Base-by-base conservation (phyloP, 2,113 vertebrate genomes). In the Sarotherodon lohbergeri region DNA sequence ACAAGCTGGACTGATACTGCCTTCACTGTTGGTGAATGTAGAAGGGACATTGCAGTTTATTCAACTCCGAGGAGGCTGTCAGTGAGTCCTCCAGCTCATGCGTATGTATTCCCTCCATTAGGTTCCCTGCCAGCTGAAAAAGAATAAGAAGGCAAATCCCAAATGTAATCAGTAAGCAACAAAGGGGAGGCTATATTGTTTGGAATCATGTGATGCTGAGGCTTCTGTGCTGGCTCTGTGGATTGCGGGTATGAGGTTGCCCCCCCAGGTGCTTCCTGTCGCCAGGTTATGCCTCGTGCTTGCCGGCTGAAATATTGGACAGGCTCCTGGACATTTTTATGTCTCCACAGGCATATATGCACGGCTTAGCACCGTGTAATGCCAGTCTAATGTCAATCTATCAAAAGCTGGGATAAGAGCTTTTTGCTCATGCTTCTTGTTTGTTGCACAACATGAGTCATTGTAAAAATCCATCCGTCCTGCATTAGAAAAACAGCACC, bases 361-460 rank as follows among this genome's bases (percentile, higher is more conserved):
- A 91, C 87, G 86, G 87, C 81, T 93, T 90, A 91, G 91, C 54
- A 90, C 83, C 55, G 63, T 91, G 85, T 92, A 92, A 94, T 94
- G 90, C 88, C 82, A 91, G 90, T 85, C 78, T 85, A 85, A 76
- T 76, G 78, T 88, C 93, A 90, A 89, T 93, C 90, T 80, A 92
- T 93, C 90, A 93, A 83, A 88, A 86, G 83, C 83, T 71, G 79
- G 80, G 83, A 55, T 71, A 48, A 43, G 82, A 61, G 66, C 50
- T 85, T 90, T 91, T 88, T 86, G 54, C 71, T 76, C 80, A 79
- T 83, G 80, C 63, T 88, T 50, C 57, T 80, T 89, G 82, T 93
- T 91, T 94, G 88, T 91, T 89, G 88, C 85, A 86, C 92, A 92
- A 56, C 88, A 66, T 63, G 43, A 76, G 82, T 76, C 73, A 83